A percentile compares a stretch with the other conserved stretches of the same genome.
Evolutionary conservation across 2,888 invertebrate species (phyloP).

Genomic region (Aplocera efformata): DNA sequence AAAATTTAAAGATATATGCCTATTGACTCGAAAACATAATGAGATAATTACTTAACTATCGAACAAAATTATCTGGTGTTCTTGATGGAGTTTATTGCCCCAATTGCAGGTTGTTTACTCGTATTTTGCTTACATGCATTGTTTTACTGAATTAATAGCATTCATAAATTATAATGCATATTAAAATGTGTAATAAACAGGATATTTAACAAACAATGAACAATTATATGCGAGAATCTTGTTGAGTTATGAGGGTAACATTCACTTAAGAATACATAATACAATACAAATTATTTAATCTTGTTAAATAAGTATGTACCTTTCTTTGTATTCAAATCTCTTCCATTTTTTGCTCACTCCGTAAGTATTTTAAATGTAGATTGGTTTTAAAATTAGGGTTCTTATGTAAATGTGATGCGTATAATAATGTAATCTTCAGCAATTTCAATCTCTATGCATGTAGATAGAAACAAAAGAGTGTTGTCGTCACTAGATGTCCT

Average conservation of each 20-base stretch:
- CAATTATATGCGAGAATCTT: conserved; percentile 15
- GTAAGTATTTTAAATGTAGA: too few species aligned
- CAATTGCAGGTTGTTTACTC: conserved; percentile 70
- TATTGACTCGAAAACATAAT: conserved; percentile 58
- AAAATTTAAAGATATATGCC: conserved; percentile 52
- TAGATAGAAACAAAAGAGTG: conserved; percentile 24
- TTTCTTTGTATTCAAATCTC: too few species aligned
- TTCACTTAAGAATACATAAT: too few species aligned
- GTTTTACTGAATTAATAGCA: conserved; percentile 46
- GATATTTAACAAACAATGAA: conserved; percentile 24
- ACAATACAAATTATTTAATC: too few species aligned
- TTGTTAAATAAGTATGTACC: too few species aligned
- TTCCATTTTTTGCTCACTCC: too few species aligned
- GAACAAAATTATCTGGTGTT: conserved; percentile 58
- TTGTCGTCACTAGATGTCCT: conserved; percentile 35
- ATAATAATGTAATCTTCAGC: too few species aligned
- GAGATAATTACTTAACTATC: conserved; percentile 65
- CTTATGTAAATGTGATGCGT: too few species aligned
- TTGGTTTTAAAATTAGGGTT: too few species aligned
- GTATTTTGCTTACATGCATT: conserved; percentile 42
- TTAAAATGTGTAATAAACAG: conserved; percentile 29
- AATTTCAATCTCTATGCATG: conserved; percentile 9
- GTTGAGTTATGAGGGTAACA: conserved; percentile 1
- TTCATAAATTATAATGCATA: conserved; percentile 38
- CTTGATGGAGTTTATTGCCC: conserved; percentile 74